Base-by-base conservation (phyloP, 30 jellyfish, hydroid and myxozoan genomes). In the Nemopilema nomurai region DNA sequence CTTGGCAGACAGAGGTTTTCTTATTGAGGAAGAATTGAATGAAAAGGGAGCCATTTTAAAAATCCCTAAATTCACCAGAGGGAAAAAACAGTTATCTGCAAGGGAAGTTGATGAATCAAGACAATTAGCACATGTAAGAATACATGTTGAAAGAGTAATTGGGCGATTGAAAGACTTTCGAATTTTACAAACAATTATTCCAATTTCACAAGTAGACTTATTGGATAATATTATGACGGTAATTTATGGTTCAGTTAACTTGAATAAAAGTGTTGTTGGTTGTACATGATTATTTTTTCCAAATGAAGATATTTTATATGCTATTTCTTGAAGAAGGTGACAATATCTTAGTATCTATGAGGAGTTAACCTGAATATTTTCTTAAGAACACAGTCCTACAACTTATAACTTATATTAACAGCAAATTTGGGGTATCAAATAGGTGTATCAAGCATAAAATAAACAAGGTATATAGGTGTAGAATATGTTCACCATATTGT, bases 111-210 rank as follows among this genome's bases (percentile, higher is more conserved):
- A 87, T 51, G 71, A 24, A 32, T 67, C 87, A 49, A 50, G 75
- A 33, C 92, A 78, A 71, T 62, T 87, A 17, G 96, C 96, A 19
- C 88, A 80, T 67, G 96, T 87, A 19, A 69, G 96, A 1, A 87
- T 87, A 0, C 92, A 79, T 68, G 72, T 87, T 22, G 96, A 87
- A 73, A 79, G 93, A 79, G 93, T 79, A 51, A 87, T 87, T 78
- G 93, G 92, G 22, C 87, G 92, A 18, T 32, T 87, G 74, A 86
- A 68, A 86, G 80, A 86, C 53, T 86, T 28, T 76, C 49, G 71
- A 29, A 53, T 86, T 28, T 63, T 86, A 52, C 57, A 49, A 24
- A 30, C 95, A 28, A 30, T 49, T 26, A 86, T 86, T 53, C 95
- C 95, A 29, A 62, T 73, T 17, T 22, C 84, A 49, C 95, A 86